phyloP scores from a whole-genome alignment of 2,888 invertebrate genomes.

The Drosophila multiciliata region DNA sequence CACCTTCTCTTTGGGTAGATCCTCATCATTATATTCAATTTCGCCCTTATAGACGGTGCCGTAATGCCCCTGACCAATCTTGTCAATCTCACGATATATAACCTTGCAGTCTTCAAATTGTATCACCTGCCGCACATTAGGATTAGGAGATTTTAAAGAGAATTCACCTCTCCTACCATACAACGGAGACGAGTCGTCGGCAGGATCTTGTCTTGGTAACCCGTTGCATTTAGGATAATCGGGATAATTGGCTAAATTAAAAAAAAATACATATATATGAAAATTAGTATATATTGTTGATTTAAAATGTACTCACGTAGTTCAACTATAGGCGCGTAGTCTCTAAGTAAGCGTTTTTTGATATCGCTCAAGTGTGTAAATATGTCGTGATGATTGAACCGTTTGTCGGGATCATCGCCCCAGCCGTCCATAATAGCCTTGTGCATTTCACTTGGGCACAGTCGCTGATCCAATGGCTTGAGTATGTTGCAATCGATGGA shows the following conservation, averaged over 20 bases:
- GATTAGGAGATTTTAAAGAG: constrained; percentile 37
- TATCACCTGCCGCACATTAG: constrained; percentile 66
- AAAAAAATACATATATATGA: not conserved
- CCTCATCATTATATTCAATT: constrained; percentile 73
- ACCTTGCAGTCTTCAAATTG: constrained; percentile 77
- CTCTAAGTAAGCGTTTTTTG: constrained; percentile 60
- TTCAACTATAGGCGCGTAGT: constrained; percentile 55
- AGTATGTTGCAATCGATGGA: constrained; percentile 86
- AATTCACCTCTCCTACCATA: constrained; percentile 19
- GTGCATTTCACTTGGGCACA: constrained; percentile 90
- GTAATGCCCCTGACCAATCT: constrained; percentile 90
- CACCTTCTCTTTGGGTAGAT: constrained; percentile 85
- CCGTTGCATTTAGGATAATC: constrained; percentile 38
- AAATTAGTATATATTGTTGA: not conserved
- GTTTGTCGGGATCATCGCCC: constrained; percentile 89
- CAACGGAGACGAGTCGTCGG: constrained; percentile 49
- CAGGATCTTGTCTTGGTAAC: constrained; percentile 3
- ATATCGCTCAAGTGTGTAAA: constrained; percentile 85
- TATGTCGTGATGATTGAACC: constrained; percentile 93
- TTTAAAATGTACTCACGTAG: constrained; percentile 32
- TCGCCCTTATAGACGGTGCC: constrained; percentile 92
- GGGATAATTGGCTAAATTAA: constrained; percentile 23
- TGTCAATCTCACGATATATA: constrained; percentile 78
- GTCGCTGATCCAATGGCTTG: constrained; percentile 89
- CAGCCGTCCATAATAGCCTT: constrained; percentile 92